Conservation (phyloP, 2,113 vertebrate genomes). For the Ctenomys sociabilis region DNA sequence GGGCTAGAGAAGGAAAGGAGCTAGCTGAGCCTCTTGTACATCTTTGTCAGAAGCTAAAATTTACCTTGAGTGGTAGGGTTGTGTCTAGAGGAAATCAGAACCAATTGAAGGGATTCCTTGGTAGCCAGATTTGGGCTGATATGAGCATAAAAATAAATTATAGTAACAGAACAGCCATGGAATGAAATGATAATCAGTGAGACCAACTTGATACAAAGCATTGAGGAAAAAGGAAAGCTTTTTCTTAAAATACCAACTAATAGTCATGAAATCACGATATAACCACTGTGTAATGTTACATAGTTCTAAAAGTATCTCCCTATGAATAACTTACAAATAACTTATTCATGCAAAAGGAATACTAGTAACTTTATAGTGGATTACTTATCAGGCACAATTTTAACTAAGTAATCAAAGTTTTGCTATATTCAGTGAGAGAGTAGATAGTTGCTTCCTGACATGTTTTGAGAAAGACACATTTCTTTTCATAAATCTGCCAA, state of each 20-base stretch:
- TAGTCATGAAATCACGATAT: neutral
- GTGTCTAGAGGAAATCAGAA: neutral
- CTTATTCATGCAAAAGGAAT: neutral
- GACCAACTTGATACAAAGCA: neutral
- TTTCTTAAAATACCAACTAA: neutral
- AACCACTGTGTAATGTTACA: neutral
- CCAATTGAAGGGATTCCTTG: neutral
- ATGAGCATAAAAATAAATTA: conserved; percentile 20
- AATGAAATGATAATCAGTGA: neutral
- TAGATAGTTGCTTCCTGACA: neutral
- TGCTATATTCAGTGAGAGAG: neutral
- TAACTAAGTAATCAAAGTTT: neutral
- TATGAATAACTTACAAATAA: neutral
- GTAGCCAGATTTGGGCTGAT: neutral
- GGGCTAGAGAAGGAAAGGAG: neutral
- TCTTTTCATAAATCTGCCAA: neutral
- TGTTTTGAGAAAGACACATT: conserved; percentile 6
- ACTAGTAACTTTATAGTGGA: neutral
- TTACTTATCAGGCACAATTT: neutral
- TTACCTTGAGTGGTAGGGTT: neutral
- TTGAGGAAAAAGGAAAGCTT: neutral
- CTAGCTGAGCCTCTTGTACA: neutral
- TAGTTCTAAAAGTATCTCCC: conserved; percentile 4
- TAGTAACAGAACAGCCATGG: neutral
- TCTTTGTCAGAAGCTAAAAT: neutral